Evolutionary conservation across 1,140 invertebrate genomes (phyloP).

Genomic region (Formica exsecta): DNA sequence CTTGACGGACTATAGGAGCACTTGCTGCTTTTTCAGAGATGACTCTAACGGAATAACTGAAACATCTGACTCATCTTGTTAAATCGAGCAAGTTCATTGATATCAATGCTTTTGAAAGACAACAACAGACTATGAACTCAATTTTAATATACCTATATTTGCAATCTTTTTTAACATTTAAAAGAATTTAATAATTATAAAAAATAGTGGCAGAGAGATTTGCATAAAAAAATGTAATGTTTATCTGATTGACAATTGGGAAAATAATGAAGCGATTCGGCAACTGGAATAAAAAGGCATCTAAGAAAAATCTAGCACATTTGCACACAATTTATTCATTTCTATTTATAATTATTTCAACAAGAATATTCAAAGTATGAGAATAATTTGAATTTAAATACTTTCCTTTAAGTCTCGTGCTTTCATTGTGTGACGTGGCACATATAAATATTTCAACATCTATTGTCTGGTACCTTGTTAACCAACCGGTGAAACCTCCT

Average conservation of each 20-base stretch:
- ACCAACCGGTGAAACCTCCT: slow-evolving; percentile 4
- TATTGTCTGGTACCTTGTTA: slow-evolving; percentile 66
- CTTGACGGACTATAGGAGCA: slow-evolving; percentile 47
- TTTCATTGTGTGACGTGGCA: slow-evolving; percentile 38
- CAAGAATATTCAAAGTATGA: too few species aligned
- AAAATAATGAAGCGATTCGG: slow-evolving; percentile 43
- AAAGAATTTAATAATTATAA: background rate
- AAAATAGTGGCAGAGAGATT: background rate
- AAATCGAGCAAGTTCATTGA: slow-evolving; percentile 25
- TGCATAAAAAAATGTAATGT: background rate
- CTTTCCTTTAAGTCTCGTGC: background rate
- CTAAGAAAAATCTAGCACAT: background rate
- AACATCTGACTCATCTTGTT: slow-evolving; percentile 2
- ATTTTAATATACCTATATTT: background rate
- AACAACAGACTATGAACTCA: background rate
- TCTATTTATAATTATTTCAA: background rate
- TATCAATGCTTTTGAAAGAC: slow-evolving; percentile 25
- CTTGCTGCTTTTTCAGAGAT: slow-evolving; percentile 67
- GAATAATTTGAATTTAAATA: background rate
- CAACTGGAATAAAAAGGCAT: slow-evolving; percentile 55
- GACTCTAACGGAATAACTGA: background rate
- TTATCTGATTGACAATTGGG: background rate
- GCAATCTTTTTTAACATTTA: background rate
- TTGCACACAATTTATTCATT: background rate
- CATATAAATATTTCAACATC: slow-evolving; percentile 73